Evolutionary conservation across 2,113 vertebrate genomes (phyloP), one percentile per base, ranked within the genome.

Genomic region (Chionis minor): DNA sequence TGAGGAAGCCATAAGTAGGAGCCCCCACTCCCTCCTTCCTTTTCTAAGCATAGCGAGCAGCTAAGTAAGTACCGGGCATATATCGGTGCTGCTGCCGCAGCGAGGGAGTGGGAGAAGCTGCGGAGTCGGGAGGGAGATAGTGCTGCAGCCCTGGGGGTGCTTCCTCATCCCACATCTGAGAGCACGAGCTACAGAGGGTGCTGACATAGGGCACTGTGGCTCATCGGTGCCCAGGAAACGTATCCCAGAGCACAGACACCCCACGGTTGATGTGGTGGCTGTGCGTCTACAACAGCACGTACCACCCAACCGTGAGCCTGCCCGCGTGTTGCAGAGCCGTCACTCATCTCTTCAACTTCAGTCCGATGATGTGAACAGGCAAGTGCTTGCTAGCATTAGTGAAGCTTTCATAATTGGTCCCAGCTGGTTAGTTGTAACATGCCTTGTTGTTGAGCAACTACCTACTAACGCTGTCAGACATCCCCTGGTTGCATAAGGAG

Each of bases 351-450:
- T 35, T 40, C 94, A 74, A 6, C 86, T 81, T 71, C 93, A 61
- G 52, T 15, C 52, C 30, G 6, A 23, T 4, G 6, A 87, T 33
- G 73, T 23, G 18, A 86, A 59, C 40, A 67, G 92, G 91, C 91
- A 92, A 95, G 77, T 58, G 92, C 92, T 92, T 44, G 72, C 90
- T 81, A 74, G 61, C 82, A 44, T 78, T 81, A 89, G 80, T 2
- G 62, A 94, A 72, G 65, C 73, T 96, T 86, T 94, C 73, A 35
- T 93, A 96, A 96, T 81, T 71, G 72, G 91, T 84, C 94, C 80
- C 96, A 88, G 91, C 65, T 84, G 90, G 91, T 94, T 94, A 87
- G 86, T 87, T 79, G 52, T 92, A 96, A 96, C 95, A 94, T 8
- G 73, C 91, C 65, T 88, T 74, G 72, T 18, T 93, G 80, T 96